Base-by-base conservation (phyloP, 2,888 invertebrate species). In the Brassicogethes aeneus region DNA sequence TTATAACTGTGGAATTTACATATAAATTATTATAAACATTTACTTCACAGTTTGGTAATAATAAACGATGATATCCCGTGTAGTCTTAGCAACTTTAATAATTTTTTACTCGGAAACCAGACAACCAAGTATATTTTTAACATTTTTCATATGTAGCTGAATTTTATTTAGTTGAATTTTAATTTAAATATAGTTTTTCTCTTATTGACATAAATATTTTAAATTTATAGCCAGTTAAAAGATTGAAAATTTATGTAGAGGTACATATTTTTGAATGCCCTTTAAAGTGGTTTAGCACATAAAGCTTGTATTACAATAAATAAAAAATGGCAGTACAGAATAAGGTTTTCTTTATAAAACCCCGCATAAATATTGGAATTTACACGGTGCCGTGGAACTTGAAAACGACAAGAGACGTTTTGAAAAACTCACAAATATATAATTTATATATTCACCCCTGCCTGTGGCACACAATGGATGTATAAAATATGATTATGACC, bases 381-480 rank as follows among this genome's bases (percentile, higher is more conserved):
- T 44, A 44, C 38, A 40, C 44, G 44, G 42, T 36, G 41, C 33
- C 39, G 15, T 42, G 42, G 17, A 41, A 44, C 39, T 46, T 42
- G 37, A 44, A 46, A 44, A 46, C 41, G 42, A 44, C 46, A 34
- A 41, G 41, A 46, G 14, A 46, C 40, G 42, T 46, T 34, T 39
- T 39, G 42, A 45, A 47, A 45, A 46, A 40, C 41, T 42, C 42
- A 43, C 40, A 44, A 42, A 51, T 53, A 52, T 52, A 53, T 53
- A 53, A 56, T 54, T 56, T 56, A 56, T 52, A 51, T 53, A 53
- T 54, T 50, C 54, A 55, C 52, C 52, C 53, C 51, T 50, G 50
- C 35, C 40, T 36, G 39, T 48, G 47, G 45, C 47, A 43, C 42
- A 54, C 50, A 51, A 54, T 52, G 41, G 49, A 52, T 51, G 50